Evolutionary conservation across 2,888 invertebrate genomes (phyloP).

Genomic region (Drosophila cyrtoloma): DNA sequence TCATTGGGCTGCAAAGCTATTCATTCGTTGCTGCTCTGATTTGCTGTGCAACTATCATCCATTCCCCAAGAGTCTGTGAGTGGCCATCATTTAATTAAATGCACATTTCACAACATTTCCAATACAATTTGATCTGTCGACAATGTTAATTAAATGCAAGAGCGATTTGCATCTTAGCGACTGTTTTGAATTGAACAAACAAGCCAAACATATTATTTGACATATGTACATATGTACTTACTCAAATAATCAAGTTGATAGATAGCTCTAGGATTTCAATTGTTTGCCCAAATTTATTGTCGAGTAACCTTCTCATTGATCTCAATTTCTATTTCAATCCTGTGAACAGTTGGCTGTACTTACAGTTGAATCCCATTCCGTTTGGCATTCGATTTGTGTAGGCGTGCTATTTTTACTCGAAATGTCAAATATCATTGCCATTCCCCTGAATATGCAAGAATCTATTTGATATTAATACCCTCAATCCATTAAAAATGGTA

Average conservation of each 20-base stretch:
- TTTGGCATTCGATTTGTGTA: not conserved
- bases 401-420: too few relatives aligned
- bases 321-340: not conserved
- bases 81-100: constrained; percentile 67
- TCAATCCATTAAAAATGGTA: not conserved
- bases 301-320: not conserved
- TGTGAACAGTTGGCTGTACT: not conserved
- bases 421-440: not conserved
- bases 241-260: not conserved
- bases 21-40: constrained; percentile 33
- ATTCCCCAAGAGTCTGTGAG: constrained; percentile 21
- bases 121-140: too few relatives aligned
- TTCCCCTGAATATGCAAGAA: not conserved
- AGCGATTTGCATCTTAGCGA: not conserved
- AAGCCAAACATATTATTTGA: not conserved
- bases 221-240: not conserved
- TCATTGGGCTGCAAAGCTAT: constrained; percentile 43
- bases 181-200: not conserved
- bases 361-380: not conserved
- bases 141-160: not conserved
- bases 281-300: not conserved
- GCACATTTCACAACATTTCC: constrained; percentile 20
- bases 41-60: constrained; percentile 7
- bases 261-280: not conserved
- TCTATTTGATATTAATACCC: not conserved